Base-by-base conservation (phyloP, 2,888 invertebrate species). In the Melanostoma mellinum region DNA sequence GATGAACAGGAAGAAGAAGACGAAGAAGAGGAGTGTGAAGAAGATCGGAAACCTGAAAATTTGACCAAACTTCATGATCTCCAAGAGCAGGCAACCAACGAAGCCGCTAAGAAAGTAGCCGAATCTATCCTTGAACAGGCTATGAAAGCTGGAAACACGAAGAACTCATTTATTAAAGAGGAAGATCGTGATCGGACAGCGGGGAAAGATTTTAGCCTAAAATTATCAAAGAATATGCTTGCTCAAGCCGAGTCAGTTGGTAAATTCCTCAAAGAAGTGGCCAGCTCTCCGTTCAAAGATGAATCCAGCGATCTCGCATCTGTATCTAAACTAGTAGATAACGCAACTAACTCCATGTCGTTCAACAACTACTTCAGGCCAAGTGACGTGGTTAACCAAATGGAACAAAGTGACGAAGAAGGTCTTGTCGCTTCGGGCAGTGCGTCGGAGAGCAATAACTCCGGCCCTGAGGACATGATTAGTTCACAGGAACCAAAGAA, bases 361-460 rank as follows among this genome's bases (percentile, higher is more conserved):
- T 95, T 95, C 88, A 93, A 94, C 87, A 94, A 93, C 87, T 95
- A 93, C 88, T 94, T 95, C 87, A 93, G 92, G 40, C 91, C 90
- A 61, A 90, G 90, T 76, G 90, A 89, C 44, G 90, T 90, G 6
- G 90, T 89, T 68, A 91, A 90, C 60, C 90, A 91, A 76, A 89
- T 90, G 89, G 91, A 91, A 68, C 91, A 91, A 44, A 91, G 91
- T 81, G 95, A 95, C 88, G 94, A 94, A 88, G 97, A 97, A 89
- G 96, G 96, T 10, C 93, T 96, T 0, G 94, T 96, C 0, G 96
- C 96, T 3, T 95, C 96, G 4, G 93, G 93, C 10, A 94, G 94
- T 86, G 95, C 96, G 9, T 96, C 96, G 87, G 96, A 96, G 90
- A 96, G 95, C 87, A 96, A 96, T 88, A 94, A 95, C 87, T 96